Base-by-base conservation (phyloP, 1,140 invertebrate species). In the Trissolcus basalis region DNA sequence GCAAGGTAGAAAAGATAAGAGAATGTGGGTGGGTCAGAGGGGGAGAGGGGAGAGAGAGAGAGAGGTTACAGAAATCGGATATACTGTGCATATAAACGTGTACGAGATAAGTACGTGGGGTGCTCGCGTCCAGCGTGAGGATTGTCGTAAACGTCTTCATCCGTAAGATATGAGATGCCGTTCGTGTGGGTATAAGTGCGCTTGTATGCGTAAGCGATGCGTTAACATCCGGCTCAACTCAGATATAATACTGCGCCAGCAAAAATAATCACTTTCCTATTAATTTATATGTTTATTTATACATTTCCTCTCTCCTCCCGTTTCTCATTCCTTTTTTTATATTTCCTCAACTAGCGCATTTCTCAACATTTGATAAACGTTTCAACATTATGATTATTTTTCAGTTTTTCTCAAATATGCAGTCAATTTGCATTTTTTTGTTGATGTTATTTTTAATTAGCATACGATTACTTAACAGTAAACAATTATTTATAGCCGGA, bases 101-200 rank as follows among this genome's bases (percentile, higher is more conserved):
- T 80, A 70, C 63, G 59, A 73, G 78, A 82, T 64, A 79, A 78
- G 73, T 78, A 78, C 76, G 77, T 77, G 69, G 71, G 53, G 61
- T 63, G 70, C 75, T 72, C 75, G 73, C 75, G 73, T 68, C 65
- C 77, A 78, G 83, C 63, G 81, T 79, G 78, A 83, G 82, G 85
- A 83, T 86, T 80, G 81, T 86, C 84, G 83, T 87, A 86, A 87
- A 87, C 81, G 85, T 87, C 86, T 87, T 86, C 84, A 87, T 87
- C 79, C 80, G 80, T 85, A 85, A 87, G 85, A 86, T 86, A 87
- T 85, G 85, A 86, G 84, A 82, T 76, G 79, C 75, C 79, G 81
- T 83, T 83, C 81, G 83, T 80, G 82, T 82, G 43, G 19, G 45
- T 59, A 48, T 44, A 44, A 47, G 76, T 69, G 73, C 51, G 65